Percentiles rank a stretch among this genome's conserved stretches.
Conservation (phyloP, 2,797 vertebrate species). For the Mareca strepera region DNA sequence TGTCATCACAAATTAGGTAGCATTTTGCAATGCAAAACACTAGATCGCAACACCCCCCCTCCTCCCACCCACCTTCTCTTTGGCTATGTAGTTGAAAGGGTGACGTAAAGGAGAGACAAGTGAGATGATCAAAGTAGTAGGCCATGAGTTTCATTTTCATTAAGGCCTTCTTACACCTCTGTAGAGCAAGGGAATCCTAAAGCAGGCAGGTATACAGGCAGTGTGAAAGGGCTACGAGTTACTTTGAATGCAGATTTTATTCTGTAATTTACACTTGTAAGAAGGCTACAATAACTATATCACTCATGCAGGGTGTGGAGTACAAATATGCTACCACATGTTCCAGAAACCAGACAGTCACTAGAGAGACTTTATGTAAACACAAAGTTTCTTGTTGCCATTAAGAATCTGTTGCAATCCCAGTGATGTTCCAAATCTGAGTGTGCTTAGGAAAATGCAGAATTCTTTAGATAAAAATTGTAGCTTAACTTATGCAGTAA, state of each 20-base stretch:
- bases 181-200: background rate
- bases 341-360: constrained; percentile 30
- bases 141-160: background rate
- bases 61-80: background rate
- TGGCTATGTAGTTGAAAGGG: background rate
- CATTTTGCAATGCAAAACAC: background rate
- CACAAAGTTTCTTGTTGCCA: background rate
- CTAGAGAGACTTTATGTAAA: constrained; percentile 11
- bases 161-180: background rate
- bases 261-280: constrained; percentile 40
- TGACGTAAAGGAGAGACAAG: background rate
- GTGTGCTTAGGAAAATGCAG: background rate
- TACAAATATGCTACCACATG: constrained; percentile 37
- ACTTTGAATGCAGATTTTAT: background rate
- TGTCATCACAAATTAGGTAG: background rate
- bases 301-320: background rate
- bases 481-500: background rate
- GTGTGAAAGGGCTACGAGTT: background rate
- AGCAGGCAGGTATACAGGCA: background rate
- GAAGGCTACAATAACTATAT: background rate
- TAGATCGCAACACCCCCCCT: background rate
- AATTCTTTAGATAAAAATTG: background rate
- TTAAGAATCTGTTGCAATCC: constrained; percentile 12
- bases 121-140: constrained; percentile 5
- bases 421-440: background rate